Base-by-base conservation (phyloP, 2,797 vertebrate genomes). In the Tadarida brasiliensis region DNA sequence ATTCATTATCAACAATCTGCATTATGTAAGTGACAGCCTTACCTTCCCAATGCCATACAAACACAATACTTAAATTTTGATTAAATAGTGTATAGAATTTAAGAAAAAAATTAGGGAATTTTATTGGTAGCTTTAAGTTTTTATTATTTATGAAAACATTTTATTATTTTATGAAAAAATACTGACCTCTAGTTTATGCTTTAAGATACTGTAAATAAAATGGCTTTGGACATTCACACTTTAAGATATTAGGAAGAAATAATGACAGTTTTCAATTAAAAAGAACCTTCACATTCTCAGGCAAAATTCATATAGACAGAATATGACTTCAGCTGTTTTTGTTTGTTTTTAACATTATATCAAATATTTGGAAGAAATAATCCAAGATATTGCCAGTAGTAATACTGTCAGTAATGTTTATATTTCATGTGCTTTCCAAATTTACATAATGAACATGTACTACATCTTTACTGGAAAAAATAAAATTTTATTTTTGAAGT, bases 281-380 rank as follows among this genome's bases (percentile, higher is more conserved):
- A 86, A 90, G 93, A 88, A 35, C 0, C 1, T 59, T 83, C 10
- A 70, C 24, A 76, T 47, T 80, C 0, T 73, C 51, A 87, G 74
- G 51, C 19, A 93, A 82, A 80, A 87, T 83, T 56, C n/a, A 44
- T 39, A 26, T 68, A 94, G 20, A 10, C 7, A 80, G 20, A 88
- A 24, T 73, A 11, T 33, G 14, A 78, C 17, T 86, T 87, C 71
- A 68, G 3, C 19, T 78, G 16, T 17, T 94, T 80, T 56, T 78
- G 19, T 65, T 51, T 94, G 1, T n/a, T 76, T 81, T 65, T 76
- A 81, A 73, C 6, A 76, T 39, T 33, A 78, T 65, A 61, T 15
- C 91, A 84, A 85, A 96, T 92, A 80, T 71, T 78, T 56, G 22
- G 63, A 56, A 39, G 6, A 67, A 86, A 70, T 33, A 88, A 84